phyloP scores from a whole-genome alignment of 2,888 invertebrate genomes.

The Microchrysa polita region DNA sequence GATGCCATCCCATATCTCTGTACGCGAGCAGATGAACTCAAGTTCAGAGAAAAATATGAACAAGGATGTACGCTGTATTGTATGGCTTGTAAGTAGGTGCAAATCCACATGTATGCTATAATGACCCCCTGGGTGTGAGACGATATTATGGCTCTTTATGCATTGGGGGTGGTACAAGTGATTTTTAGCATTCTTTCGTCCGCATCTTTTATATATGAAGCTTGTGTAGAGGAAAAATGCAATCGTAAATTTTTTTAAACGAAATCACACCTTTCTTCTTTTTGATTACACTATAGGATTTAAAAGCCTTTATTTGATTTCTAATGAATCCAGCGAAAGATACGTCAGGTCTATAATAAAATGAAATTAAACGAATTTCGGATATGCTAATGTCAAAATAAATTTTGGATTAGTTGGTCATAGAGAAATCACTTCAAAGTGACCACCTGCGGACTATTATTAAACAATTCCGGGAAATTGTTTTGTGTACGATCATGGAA shows the following conservation, averaged over 20 bases:
- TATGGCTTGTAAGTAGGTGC: background rate
- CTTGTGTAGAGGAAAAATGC: background rate
- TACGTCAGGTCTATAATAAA: background rate
- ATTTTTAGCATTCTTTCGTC: background rate
- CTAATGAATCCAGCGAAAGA: background rate
- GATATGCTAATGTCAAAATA: background rate
- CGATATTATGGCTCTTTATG: slow-evolving; percentile 17
- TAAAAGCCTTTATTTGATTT: background rate
- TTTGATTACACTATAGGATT: background rate
- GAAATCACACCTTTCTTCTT: background rate
- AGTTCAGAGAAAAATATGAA: background rate
- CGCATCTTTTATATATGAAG: background rate
- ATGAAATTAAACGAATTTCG: too few relatives aligned
- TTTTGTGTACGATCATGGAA: background rate
- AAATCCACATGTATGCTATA: background rate
- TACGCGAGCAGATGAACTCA: background rate
- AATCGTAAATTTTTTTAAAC: background rate
- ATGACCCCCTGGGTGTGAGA: slow-evolving; percentile 4
- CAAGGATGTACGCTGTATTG: background rate
- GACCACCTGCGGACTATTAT: slow-evolving; percentile 19
- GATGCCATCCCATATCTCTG: background rate
- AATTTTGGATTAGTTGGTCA: background rate
- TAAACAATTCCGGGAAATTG: background rate
- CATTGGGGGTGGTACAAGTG: slow-evolving; percentile 26
- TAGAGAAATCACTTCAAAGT: background rate